Conservation (phyloP, 2,113 vertebrate species). For the Neogobius melanostomus region DNA sequence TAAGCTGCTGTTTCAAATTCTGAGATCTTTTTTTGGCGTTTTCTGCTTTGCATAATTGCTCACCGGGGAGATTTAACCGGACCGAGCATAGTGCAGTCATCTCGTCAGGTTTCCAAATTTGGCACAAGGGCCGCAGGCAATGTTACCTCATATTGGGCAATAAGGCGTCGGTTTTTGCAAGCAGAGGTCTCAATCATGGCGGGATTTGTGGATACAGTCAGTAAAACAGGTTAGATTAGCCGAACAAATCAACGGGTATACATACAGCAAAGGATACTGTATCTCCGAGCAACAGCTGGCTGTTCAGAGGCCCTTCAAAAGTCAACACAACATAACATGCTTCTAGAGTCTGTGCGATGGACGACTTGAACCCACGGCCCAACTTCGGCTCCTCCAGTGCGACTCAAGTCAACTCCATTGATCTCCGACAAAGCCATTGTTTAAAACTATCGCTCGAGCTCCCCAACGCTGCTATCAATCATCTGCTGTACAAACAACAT, state of each 20-base stretch:
- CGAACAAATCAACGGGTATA: conserved; percentile 12
- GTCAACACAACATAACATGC: no score
- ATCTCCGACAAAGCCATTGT: conserved; percentile 14
- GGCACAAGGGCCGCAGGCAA: conserved; percentile 49
- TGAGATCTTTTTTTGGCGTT: conserved; percentile 26
- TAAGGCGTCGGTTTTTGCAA: conserved; percentile 60
- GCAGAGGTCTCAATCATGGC: conserved; percentile 24
- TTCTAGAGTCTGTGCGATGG: no score
- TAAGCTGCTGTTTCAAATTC: conserved; percentile 14
- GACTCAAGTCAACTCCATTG: conserved; percentile 11
- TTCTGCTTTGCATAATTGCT: conserved; percentile 39
- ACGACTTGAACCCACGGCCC: not conserved
- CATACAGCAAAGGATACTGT: not conserved
- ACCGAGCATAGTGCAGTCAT: conserved; percentile 32
- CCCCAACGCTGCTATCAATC: conserved; percentile 37
- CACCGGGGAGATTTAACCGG: conserved; percentile 42
- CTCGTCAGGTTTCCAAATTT: conserved; percentile 42
- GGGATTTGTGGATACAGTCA: conserved; percentile 16
- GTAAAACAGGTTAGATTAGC: conserved; percentile 17
- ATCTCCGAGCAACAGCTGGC: no score
- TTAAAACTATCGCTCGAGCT: conserved; percentile 23
- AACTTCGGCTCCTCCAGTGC: not conserved
- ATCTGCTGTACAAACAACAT: conserved; percentile 36
- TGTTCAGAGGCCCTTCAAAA: no score
- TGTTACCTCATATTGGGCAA: conserved; percentile 45